Base-by-base conservation (phyloP, 2,888 invertebrate species). In the Patella ulyssiponensis region DNA sequence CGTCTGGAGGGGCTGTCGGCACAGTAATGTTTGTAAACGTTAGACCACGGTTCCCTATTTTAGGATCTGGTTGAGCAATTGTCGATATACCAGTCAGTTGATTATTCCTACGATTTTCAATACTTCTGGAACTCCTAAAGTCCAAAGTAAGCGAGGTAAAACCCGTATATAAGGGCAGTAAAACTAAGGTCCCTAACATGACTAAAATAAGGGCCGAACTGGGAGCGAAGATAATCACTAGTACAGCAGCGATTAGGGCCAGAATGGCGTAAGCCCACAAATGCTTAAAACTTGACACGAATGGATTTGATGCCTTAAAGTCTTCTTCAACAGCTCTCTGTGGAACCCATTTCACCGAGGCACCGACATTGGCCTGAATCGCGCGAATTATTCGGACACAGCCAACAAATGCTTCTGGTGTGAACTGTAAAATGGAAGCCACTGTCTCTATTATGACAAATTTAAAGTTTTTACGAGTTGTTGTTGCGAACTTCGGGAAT, bases 251-350 rank as follows among this genome's bases (percentile, higher is more conserved):
- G 11, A 86, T 76, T 17, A 86, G 33, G 17, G 88, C 83, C 54
- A 87, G 85, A 3, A 85, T 27, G 44, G 86, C 85, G 77, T 89
- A 89, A n/a, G 85, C 87, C 88, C 88, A 88, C 20, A 88, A 76
- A 79, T 89, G 88, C 70, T 85, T 84, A 9, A 88, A 76, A 78
- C 88, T 88, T n/a, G 86, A 87, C 51, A 87, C 64, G 75, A 89
- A 87, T 54, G 88, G 87, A 78, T 88, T 89, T 51, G 86, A 85
- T 20, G 80, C 84, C 74, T 85, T 85, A 75, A 88, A 88, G 58
- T 88, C 86, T 74, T 88, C 87, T 69, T 89, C 89, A 7, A 89
- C 87, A 0, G 86, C 86, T 71, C 89, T 75, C 75, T 89, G 89
- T 0, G 89, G 89, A 20, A 88, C 80, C 89, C 89, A 89, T 80